phyloP scores from a whole-genome alignment of 2,113 vertebrate genomes.

The Melierax canorus region DNA sequence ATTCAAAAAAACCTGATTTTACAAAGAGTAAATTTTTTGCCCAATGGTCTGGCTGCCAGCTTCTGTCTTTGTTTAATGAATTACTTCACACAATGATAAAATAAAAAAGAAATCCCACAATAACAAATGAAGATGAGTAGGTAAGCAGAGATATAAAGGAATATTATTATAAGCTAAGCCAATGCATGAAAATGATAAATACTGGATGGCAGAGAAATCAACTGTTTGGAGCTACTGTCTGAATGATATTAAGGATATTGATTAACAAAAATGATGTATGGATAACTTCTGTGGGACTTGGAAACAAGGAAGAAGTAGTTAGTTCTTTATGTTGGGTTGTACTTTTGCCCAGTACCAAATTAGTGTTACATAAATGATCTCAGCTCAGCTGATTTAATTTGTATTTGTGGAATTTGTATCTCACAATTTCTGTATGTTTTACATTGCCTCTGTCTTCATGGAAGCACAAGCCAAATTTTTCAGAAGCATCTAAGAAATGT shows the following conservation, averaged over 20 bases:
- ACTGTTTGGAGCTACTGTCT: background rate
- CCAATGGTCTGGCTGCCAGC: background rate
- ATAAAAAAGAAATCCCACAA: background rate
- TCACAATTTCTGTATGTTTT: background rate
- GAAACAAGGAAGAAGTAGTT: background rate
- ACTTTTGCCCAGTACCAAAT: background rate
- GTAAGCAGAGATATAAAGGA: background rate
- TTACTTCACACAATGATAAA: background rate
- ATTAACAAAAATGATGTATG: background rate
- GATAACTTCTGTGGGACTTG: background rate
- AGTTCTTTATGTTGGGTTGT: background rate
- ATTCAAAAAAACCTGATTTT: no score
- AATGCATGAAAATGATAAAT: background rate
- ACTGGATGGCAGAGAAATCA: background rate
- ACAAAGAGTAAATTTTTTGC: no score
- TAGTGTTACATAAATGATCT: background rate
- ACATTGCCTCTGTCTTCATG: background rate
- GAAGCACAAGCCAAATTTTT: background rate
- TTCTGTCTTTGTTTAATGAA: background rate
- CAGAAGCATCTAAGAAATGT: background rate
- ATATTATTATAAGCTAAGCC: background rate
- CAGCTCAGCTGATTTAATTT: background rate
- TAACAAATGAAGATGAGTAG: background rate
- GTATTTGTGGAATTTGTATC: background rate
- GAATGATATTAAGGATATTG: background rate